Percentiles rank a stretch among this genome's conserved stretches.
Evolutionary conservation across 2,113 vertebrate genomes (phyloP).

Genomic region (Prionailurus bengalensis): DNA sequence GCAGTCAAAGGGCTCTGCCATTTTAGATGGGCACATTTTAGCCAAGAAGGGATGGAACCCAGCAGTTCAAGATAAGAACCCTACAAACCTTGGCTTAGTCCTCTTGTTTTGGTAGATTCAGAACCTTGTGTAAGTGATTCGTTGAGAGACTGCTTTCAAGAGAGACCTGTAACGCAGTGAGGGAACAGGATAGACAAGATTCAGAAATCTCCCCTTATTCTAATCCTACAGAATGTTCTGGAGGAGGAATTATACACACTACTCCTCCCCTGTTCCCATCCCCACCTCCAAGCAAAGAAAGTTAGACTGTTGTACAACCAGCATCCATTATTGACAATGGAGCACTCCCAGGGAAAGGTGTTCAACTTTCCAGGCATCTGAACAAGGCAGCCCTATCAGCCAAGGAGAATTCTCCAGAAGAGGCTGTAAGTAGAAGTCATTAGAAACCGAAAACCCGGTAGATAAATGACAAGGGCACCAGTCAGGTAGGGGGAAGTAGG

Average conservation of each 20-base stretch:
- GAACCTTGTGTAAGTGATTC: neutral
- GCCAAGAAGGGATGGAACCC: neutral
- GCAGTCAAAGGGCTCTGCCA: neutral
- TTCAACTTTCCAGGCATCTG: neutral
- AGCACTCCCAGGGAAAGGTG: neutral
- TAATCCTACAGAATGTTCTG: neutral
- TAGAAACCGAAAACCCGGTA: neutral
- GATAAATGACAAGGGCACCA: neutral
- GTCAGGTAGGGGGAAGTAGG: neutral
- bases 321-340: neutral
- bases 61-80: neutral
- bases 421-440: neutral
- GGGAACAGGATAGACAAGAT: neutral
- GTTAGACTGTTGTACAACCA: neutral
- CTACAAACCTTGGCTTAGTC: neutral
- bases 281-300: neutral
- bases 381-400: neutral
- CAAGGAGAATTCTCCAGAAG: neutral
- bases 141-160: neutral
- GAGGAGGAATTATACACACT: neutral
- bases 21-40: neutral
- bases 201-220: neutral
- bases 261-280: accelerated
- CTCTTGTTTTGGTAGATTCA: neutral
- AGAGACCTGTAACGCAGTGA: neutral